Base-by-base conservation (phyloP, 1,140 invertebrate species). In the Leptonema lineaticorne region DNA sequence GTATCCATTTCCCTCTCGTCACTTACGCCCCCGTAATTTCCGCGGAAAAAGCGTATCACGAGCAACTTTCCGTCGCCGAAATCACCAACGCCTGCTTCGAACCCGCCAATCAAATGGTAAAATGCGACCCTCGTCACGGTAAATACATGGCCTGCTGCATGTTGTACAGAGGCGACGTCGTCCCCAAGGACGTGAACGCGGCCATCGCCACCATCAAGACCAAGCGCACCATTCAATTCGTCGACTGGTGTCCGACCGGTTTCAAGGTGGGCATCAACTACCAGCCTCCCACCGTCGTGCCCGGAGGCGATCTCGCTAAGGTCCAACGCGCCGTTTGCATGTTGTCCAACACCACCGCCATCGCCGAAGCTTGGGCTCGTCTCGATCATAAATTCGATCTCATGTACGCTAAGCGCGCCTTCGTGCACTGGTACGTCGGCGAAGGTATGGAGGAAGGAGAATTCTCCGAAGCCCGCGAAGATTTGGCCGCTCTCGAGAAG, bases 21-120 rank as follows among this genome's bases (percentile, higher is more conserved):
- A 93, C 92, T 16, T 95, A 94, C 78, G 89, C 92, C 9, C 92
- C 92, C 6, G 89, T 94, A 74, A 91, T 94, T 77, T 91, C 90
- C 0, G 88, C 90, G 59, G 92, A 93, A 77, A 93, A 92, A 81
- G 91, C 92, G n/a, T 91, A 92, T 83, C 91, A 93, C 78, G 91
- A 93, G 77, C 88, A 90, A 75, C 80, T 92, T 68, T 89, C 88
- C 7, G 89, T 95, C n/a, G 87, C 89, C 29, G 92, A 95, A 78
- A 94, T 95, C 75, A 95, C 93, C 75, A 93, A 90, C 78, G 89
- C 91, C n/a, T 93, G 91, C 79, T 95, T 95, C 80, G 92, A 94
- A 78, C 90, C 92, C 33, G 88, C 89, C 74, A 95, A 93, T 82
- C 92, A 94, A 84, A 94, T 95, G 93, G 92, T 95, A n/a, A 95